A percentile compares a stretch with the other conserved stretches of the same genome.
These are phyloP conservation scores for Lucilia sericata DNA, from an alignment of 1,140 invertebrate genomes.

Conservation along the genomic window DNA sequence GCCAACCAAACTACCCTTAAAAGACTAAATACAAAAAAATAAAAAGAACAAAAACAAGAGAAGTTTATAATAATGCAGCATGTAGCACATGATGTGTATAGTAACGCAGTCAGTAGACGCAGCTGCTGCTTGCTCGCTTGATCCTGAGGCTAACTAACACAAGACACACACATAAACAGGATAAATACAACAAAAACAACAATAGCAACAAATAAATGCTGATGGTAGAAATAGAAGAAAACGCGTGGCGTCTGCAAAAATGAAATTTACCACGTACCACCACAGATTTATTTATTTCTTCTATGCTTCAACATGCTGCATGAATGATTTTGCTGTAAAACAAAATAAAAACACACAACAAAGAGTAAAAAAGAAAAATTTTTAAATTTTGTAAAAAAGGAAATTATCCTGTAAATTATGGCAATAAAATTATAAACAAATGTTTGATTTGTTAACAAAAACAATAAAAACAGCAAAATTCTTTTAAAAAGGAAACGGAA, in stretches of 20 bases:
- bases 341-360: neutral
- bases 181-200: neutral
- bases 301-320: neutral
- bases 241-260: conserved; percentile 18
- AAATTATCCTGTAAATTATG: too few relatives aligned
- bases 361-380: neutral
- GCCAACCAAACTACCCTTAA: conserved; percentile 3
- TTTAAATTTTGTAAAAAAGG: neutral
- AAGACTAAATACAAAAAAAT: neutral
- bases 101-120: neutral
- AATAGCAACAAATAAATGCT: neutral
- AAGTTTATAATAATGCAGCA: neutral
- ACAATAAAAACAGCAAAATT: neutral
- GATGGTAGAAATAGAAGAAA: neutral
- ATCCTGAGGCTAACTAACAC: conserved; percentile 15
- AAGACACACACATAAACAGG: neutral
- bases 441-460: neutral
- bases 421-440: neutral
- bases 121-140: neutral
- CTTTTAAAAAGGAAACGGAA: neutral
- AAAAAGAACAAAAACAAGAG: conserved; percentile 23
- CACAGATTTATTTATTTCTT: too few relatives aligned
- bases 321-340: neutral
- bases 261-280: neutral
- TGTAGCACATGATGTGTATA: neutral